Evolutionary conservation across 2,888 invertebrate genomes (phyloP).

Genomic region (Ornithoptera priamus): DNA sequence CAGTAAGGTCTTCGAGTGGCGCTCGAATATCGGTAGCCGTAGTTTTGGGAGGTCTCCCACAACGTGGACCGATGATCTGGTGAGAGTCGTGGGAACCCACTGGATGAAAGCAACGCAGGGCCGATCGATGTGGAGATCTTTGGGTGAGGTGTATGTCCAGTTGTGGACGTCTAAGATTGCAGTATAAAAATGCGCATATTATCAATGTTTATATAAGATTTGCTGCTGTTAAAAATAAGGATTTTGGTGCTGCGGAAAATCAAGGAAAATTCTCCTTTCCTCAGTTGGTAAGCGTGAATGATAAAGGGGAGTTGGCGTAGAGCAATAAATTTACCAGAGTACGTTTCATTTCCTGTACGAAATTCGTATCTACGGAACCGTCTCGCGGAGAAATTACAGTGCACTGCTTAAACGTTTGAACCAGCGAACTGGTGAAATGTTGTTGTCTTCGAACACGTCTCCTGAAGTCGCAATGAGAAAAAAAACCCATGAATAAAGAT

Average conservation of each 20-base stretch:
- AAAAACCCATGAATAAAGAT: no score
- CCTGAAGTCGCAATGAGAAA: no score
- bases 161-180: no score
- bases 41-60: no score
- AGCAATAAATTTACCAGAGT: slow-evolving; percentile 64
- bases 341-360: slow-evolving; percentile 76
- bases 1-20: no score
- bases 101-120: no score
- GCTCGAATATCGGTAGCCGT: no score
- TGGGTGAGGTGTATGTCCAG: no score
- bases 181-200: no score
- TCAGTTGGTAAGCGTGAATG: slow-evolving; percentile 61
- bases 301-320: slow-evolving; percentile 62
- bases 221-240: neutral
- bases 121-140: no score
- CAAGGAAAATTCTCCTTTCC: slow-evolving; percentile 33
- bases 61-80: no score
- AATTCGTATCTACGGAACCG: slow-evolving; percentile 58
- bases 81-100: no score
- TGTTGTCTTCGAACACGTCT: neutral
- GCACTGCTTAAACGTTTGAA: slow-evolving; percentile 17
- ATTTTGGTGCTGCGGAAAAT: slow-evolving; percentile 28
- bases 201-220: neutral
- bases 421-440: slow-evolving; percentile 12
- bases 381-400: slow-evolving; percentile 20